These are phyloP conservation scores for Agrilus cyanescens DNA, from an alignment of 2,888 invertebrate species.

Conservation along the genomic window DNA sequence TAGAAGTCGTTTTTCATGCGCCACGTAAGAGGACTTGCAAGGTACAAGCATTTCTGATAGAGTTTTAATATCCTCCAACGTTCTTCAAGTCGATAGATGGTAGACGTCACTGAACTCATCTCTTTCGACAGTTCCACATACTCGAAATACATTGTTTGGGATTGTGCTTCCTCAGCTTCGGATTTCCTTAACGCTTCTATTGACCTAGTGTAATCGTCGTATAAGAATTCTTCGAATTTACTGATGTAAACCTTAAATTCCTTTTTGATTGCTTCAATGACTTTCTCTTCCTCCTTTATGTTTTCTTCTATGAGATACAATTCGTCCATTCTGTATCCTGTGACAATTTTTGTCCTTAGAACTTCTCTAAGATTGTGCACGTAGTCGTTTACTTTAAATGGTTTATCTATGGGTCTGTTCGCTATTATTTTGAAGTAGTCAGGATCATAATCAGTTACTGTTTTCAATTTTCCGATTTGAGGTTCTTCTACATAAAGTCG, in stretches of 20 bases:
- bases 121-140: slow-evolving; percentile 37
- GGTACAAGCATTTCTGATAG: slow-evolving; percentile 56
- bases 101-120: slow-evolving; percentile 30
- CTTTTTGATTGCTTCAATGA: slow-evolving; percentile 37
- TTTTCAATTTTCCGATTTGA: slow-evolving; percentile 37
- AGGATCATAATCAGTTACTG: slow-evolving; percentile 53
- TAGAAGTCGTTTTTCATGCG: slow-evolving; percentile 38
- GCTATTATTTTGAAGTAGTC: slow-evolving; percentile 51
- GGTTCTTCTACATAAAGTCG: slow-evolving; percentile 46
- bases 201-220: slow-evolving; percentile 47
- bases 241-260: slow-evolving; percentile 42
- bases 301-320: slow-evolving; percentile 42
- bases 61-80: slow-evolving; percentile 49
- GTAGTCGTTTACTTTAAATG: slow-evolving; percentile 47
- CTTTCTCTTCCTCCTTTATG: slow-evolving; percentile 40
- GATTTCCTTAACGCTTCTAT: slow-evolving; percentile 43
- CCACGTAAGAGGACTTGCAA: slow-evolving; percentile 53
- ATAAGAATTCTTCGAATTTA: slow-evolving; percentile 48
- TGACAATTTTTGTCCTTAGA: slow-evolving; percentile 34
- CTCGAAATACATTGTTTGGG: slow-evolving; percentile 36
- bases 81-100: slow-evolving; percentile 48
- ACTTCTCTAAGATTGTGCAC: slow-evolving; percentile 35
- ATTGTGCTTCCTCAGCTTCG: slow-evolving; percentile 35
- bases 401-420: slow-evolving; percentile 46
- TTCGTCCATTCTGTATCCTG: slow-evolving; percentile 32